Evolutionary conservation across 2,888 invertebrate species (phyloP).

Genomic region (Brenthis daphne): DNA sequence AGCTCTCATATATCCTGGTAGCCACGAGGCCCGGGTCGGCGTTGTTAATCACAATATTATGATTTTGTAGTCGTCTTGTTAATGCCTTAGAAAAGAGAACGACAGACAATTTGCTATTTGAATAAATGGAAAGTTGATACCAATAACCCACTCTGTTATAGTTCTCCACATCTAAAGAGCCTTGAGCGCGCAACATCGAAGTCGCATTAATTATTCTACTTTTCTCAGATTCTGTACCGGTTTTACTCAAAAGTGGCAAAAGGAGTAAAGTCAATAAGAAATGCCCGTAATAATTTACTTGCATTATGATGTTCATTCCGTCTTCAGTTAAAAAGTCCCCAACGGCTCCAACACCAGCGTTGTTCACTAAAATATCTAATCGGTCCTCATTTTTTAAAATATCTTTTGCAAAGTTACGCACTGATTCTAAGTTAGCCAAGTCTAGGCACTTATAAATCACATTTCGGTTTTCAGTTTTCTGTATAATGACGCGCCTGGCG

Average conservation of each 20-base stretch:
- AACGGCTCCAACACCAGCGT: constrained; percentile 89
- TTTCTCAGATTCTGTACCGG: constrained; percentile 72
- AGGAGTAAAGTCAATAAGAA: constrained; percentile 94
- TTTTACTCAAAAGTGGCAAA: constrained; percentile 86
- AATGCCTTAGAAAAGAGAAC: constrained; percentile 87
- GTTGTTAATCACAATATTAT: constrained; percentile 86
- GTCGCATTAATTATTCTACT: constrained; percentile 89
- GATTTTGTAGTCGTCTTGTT: constrained; percentile 82
- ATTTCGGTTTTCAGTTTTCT: constrained; percentile 84
- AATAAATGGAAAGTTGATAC: constrained; percentile 74
- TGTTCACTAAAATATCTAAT: constrained; percentile 92
- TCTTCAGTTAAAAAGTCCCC: constrained; percentile 84
- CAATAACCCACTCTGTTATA: constrained; percentile 73
- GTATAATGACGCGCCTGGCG: constrained; percentile 81
- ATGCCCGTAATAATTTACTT: constrained; percentile 95
- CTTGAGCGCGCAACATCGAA: constrained; percentile 85
- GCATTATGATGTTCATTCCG: constrained; percentile 92
- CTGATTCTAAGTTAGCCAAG: constrained; percentile 82
- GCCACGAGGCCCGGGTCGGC: constrained; percentile 92
- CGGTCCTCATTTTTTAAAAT: constrained; percentile 56
- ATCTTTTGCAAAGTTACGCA: constrained; percentile 39
- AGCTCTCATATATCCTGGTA: constrained; percentile 85
- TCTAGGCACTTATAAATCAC: constrained; percentile 87
- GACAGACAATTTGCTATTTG: constrained; percentile 86
- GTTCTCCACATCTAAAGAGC: constrained; percentile 85